These are phyloP conservation scores for Zaprionus bogoriensis DNA, from an alignment of 2,888 invertebrate genomes.

Conservation along the genomic window DNA sequence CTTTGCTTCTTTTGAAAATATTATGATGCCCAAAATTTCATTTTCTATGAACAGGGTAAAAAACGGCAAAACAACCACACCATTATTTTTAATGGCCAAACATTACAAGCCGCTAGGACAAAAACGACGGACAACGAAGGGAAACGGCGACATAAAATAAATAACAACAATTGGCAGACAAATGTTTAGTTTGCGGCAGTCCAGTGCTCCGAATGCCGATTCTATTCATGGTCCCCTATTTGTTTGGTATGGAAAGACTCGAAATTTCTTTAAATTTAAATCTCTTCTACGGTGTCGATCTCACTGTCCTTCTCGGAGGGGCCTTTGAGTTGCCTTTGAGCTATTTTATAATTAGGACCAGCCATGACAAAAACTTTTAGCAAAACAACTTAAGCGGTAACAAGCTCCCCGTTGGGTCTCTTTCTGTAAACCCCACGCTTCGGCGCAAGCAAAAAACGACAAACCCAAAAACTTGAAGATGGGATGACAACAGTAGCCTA, in stretches of 20 bases:
- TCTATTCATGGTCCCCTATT: neutral
- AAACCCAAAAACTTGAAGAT: conserved; percentile 13
- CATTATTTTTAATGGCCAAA: conserved; percentile 77
- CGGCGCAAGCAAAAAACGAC: conserved; percentile 47
- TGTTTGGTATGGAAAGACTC: neutral
- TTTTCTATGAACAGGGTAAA: conserved; percentile 1
- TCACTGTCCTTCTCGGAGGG: conserved; percentile 31
- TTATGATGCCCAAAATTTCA: neutral
- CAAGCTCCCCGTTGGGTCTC: conserved; percentile 48
- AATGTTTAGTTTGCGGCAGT: conserved; percentile 72
- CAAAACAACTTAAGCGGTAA: conserved; percentile 73
- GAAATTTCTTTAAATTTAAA: conserved; percentile 30
- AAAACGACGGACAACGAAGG: too few relatives aligned
- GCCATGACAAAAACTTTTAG: conserved; percentile 76
- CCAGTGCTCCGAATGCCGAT: conserved; percentile 11
- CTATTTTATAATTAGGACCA: conserved; percentile 78
- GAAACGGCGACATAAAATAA: conserved; percentile 64
- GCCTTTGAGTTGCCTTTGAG: conserved; percentile 72
- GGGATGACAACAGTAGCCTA: conserved; percentile 21
- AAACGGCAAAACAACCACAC: conserved; percentile 58
- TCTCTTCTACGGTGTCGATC: neutral
- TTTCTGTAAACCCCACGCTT: conserved; percentile 55
- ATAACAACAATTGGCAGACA: conserved; percentile 76
- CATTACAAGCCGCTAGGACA: conserved; percentile 64
- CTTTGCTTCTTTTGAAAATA: neutral